These are phyloP conservation scores for Chelonoidis abingdonii DNA, from an alignment of 2,113 vertebrate species.

Conservation along the genomic window DNA sequence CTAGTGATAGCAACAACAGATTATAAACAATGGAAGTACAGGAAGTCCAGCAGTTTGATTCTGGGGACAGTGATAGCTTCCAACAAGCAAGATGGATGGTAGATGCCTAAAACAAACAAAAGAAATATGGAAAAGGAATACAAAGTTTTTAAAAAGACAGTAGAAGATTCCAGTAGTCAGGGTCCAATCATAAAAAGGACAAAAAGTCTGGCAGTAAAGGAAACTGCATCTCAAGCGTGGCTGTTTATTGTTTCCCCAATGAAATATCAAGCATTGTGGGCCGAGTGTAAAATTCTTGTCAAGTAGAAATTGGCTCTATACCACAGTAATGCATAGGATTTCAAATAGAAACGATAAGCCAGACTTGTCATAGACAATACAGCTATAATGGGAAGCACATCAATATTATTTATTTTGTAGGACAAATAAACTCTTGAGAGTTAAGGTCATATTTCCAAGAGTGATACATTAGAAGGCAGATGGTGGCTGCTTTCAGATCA, in stretches of 20 bases:
- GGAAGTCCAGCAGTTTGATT: neutral
- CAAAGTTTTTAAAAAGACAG: neutral
- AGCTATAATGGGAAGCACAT: conserved; percentile 12
- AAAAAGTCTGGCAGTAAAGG: conserved; percentile 25
- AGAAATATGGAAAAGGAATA: neutral
- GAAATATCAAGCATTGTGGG: conserved; percentile 50
- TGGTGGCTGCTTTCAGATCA: conserved; percentile 47
- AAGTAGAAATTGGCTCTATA: conserved; percentile 58
- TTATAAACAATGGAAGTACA: neutral
- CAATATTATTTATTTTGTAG: conserved; percentile 50
- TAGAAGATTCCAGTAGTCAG: neutral
- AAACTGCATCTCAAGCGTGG: conserved; percentile 20
- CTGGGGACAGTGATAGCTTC: neutral
- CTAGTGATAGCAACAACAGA: neutral
- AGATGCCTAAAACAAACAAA: neutral
- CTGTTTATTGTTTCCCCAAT: conserved; percentile 54
- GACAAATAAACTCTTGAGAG: conserved; percentile 55
- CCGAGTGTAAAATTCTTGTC: conserved; percentile 56
- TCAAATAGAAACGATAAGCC: conserved; percentile 47
- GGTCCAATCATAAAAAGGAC: conserved; percentile 19
- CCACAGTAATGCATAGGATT: conserved; percentile 41
- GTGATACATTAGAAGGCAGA: conserved; percentile 37
- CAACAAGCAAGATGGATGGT: neutral
- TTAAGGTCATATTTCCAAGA: conserved; percentile 45
- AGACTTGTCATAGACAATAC: conserved; percentile 47